These are phyloP conservation scores for Brenthis daphne DNA, from an alignment of 2,888 invertebrate genomes.

Conservation along the genomic window DNA sequence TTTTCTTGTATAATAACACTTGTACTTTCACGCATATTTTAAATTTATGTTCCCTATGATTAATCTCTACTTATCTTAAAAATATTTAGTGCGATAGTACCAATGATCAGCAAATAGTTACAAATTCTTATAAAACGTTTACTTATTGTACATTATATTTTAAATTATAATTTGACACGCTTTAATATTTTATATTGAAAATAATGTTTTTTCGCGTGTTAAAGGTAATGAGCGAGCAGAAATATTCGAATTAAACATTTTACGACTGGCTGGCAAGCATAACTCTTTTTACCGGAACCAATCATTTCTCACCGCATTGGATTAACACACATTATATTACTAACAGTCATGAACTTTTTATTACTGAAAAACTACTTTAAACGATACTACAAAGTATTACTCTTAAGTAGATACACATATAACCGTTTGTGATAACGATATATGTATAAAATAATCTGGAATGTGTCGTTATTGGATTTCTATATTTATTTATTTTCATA, in stretches of 20 bases:
- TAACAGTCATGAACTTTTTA: conserved; percentile 27
- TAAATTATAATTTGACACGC: neutral
- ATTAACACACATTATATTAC: conserved; percentile 29
- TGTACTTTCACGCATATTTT: no score
- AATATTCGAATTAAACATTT: conserved; percentile 38
- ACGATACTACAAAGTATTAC: neutral
- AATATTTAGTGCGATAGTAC: no score
- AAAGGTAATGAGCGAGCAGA: conserved; percentile 16
- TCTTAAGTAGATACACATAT: no score
- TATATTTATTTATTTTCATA: conserved; percentile 10
- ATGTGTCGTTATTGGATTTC: conserved; percentile 25
- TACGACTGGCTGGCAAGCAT: neutral
- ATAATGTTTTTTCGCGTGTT: neutral
- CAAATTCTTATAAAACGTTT: no score
- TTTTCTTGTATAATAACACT: no score
- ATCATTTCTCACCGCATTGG: conserved; percentile 42
- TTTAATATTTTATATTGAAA: neutral
- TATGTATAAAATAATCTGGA: neutral
- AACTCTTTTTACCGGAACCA: conserved; percentile 26
- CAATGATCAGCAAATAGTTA: no score
- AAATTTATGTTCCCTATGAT: no score
- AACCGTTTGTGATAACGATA: neutral
- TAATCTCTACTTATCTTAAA: no score
- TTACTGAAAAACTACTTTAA: neutral
- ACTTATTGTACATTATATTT: no score